These are phyloP conservation scores for Myrmecophaga tridactyla DNA, from an alignment of 2,113 vertebrate species.

Conservation along the genomic window DNA sequence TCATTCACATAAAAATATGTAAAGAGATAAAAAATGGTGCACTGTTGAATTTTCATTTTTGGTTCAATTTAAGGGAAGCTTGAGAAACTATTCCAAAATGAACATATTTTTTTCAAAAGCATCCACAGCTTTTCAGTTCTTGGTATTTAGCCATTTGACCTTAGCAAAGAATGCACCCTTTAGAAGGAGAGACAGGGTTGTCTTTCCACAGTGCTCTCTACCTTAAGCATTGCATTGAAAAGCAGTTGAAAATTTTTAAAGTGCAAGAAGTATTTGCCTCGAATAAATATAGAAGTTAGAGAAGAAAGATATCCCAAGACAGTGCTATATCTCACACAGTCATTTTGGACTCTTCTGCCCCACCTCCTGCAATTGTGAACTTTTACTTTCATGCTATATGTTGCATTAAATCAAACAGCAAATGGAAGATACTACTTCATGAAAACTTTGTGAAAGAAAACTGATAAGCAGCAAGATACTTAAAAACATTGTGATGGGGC, in stretches of 20 bases:
- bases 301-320: neutral
- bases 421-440: neutral
- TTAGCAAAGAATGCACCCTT: neutral
- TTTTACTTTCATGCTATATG: neutral
- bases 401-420: neutral
- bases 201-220: neutral
- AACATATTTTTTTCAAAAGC: neutral
- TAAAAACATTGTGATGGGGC: neutral
- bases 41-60: constrained; percentile 75
- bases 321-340: neutral
- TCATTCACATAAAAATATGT: constrained; percentile 77
- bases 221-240: neutral
- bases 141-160: neutral
- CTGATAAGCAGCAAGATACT: neutral
- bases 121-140: neutral
- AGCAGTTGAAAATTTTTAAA: neutral
- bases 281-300: neutral
- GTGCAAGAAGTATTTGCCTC: neutral
- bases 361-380: neutral
- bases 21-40: constrained; percentile 67
- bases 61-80: constrained; percentile 49
- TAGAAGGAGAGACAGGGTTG: neutral
- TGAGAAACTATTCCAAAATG: constrained; percentile 53
- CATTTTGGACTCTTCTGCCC: neutral
- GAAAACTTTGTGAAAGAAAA: neutral